These are phyloP conservation scores for Pseudorhiza aurosa DNA, from an alignment of 30 jellyfish, hydroid and myxozoan species.

Conservation along the genomic window DNA sequence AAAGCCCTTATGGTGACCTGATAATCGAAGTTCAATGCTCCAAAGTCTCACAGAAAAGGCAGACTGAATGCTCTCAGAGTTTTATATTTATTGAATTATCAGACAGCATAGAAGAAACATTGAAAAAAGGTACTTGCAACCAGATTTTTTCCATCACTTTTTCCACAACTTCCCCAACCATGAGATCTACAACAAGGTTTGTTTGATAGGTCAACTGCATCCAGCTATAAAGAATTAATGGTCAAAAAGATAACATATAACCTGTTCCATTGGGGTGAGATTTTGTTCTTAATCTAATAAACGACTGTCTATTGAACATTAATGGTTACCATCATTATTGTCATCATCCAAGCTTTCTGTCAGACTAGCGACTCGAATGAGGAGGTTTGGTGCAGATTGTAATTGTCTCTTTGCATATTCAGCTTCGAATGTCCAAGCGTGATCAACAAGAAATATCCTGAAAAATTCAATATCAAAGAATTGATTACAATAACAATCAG, in stretches of 20 bases:
- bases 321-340: not conserved
- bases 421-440: conserved; percentile 82
- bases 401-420: conserved; percentile 57
- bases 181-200: not conserved
- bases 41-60: too few relatives aligned
- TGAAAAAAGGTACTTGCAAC: conserved; percentile 19
- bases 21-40: too few relatives aligned
- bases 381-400: conserved; percentile 34
- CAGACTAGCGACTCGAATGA: conserved; percentile 36
- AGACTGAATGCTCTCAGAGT: too few relatives aligned
- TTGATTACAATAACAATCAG: not conserved
- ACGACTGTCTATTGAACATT: not conserved
- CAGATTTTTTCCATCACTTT: conserved; percentile 51
- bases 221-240: too few relatives aligned
- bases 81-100: not conserved
- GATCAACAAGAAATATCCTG: conserved; percentile 76
- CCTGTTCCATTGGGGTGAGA: too few relatives aligned
- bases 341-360: conserved; percentile 24
- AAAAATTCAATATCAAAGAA: not conserved
- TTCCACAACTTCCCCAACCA: not conserved
- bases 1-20: too few relatives aligned
- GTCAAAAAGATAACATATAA: too few relatives aligned
- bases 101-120: not conserved
- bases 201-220: too few relatives aligned
- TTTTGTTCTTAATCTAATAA: not conserved